Percentiles rank a stretch among this genome's conserved stretches.
Evolutionary conservation across 1,140 invertebrate species (phyloP).

Genomic region (Neodiprion lecontei): DNA sequence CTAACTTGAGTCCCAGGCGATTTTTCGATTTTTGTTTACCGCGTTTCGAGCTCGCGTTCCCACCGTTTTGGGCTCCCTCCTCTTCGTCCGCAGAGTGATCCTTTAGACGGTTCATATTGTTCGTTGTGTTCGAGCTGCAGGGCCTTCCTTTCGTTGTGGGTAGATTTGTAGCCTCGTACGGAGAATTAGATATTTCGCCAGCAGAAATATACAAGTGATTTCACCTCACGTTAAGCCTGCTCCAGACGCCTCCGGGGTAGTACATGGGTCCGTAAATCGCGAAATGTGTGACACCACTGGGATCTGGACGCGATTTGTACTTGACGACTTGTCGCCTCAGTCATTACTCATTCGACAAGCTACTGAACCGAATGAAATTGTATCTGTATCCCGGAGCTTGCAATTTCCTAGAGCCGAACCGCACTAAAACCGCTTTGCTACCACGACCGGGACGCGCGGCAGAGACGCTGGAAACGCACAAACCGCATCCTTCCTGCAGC

Average conservation of each 20-base stretch:
- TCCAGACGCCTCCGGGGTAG: too few species aligned
- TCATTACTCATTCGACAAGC: not conserved
- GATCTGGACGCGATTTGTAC: too few species aligned
- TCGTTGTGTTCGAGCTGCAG: too few species aligned
- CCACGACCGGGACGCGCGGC: not conserved
- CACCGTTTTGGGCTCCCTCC: not conserved
- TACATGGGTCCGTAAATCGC: too few species aligned
- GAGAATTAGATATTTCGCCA: too few species aligned
- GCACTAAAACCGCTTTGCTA: not conserved
- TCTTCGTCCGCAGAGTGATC: not conserved
- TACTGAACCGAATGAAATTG: not conserved
- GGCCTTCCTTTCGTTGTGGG: too few species aligned
- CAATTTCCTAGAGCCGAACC: not conserved
- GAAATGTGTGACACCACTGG: too few species aligned
- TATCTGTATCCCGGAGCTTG: not conserved
- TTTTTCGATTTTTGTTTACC: constrained; percentile 22
- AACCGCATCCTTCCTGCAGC: not conserved
- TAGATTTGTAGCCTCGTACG: too few species aligned
- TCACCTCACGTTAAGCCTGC: too few species aligned
- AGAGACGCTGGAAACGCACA: not conserved
- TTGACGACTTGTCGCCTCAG: not conserved
- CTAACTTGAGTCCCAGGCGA: constrained; percentile 34
- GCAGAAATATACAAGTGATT: too few species aligned
- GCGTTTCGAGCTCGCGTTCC: not conserved
- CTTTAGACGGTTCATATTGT: not conserved